phyloP scores from a whole-genome alignment of 2,113 vertebrate species.

The Plotosus lineatus region DNA sequence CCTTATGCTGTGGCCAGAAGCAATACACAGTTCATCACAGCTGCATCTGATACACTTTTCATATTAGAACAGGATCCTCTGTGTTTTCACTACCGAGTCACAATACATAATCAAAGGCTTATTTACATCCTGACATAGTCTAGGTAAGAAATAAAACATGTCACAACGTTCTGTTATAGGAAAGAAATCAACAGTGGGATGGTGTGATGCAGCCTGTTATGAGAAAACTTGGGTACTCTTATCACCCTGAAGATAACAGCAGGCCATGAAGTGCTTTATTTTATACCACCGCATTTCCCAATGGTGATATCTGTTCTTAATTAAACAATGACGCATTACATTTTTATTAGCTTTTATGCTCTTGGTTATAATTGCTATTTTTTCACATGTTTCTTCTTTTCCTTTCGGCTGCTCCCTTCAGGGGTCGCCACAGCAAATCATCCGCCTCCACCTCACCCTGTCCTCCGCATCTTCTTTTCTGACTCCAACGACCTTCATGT shows the following conservation, averaged over 20 bases:
- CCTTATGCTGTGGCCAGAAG: not conserved
- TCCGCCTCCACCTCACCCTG: no score
- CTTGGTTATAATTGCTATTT: no score
- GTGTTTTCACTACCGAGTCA: not conserved
- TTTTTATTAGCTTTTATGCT: not conserved
- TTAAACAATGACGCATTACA: not conserved
- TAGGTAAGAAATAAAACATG: not conserved
- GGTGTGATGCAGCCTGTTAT: not conserved
- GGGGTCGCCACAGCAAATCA: no score
- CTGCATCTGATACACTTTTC: not conserved
- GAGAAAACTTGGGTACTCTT: not conserved
- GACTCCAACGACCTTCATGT: no score
- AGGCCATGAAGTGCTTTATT: not conserved
- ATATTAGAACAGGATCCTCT: not conserved
- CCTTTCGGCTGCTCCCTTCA: no score
- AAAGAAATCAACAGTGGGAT: no score
- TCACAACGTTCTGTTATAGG: no score
- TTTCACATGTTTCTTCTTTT: no score
- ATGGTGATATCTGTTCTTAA: not conserved
- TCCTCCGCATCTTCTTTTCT: no score
- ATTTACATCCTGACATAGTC: not conserved
- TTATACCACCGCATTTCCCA: not conserved
- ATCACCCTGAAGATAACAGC: not conserved
- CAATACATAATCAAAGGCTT: not conserved
- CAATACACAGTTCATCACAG: not conserved